These are phyloP conservation scores for Hirudo medicinalis DNA, from an alignment of 1,140 invertebrate species.

Conservation along the genomic window DNA sequence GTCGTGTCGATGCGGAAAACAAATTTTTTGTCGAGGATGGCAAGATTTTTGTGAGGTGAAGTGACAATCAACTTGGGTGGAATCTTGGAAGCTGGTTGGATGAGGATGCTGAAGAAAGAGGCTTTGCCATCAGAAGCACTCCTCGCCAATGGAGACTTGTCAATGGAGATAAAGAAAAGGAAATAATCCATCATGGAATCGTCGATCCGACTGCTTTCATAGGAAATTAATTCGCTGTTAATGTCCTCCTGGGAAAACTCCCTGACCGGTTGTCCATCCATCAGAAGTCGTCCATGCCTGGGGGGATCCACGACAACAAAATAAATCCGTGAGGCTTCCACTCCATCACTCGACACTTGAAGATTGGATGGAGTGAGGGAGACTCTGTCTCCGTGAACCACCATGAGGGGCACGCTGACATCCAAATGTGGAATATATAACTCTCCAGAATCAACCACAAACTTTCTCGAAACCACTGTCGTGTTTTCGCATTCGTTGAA, in stretches of 20 bases:
- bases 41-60: neutral
- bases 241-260: conserved; percentile 36
- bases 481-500: no score
- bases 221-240: conserved; percentile 32
- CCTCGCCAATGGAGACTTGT: neutral
- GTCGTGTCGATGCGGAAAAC: conserved; percentile 34
- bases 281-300: conserved; percentile 36
- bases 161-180: conserved; percentile 33
- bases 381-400: conserved; percentile 38
- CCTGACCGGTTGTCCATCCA: conserved; percentile 26
- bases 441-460: conserved; percentile 24
- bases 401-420: conserved; percentile 31
- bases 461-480: no score
- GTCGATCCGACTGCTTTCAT: conserved; percentile 31
- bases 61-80: neutral
- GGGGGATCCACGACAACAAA: conserved; percentile 37
- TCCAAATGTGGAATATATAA: conserved; percentile 20
- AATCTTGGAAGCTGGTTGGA: conserved; percentile 20
- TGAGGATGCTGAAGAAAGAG: conserved; percentile 34
- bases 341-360: conserved; percentile 38
- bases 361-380: conserved; percentile 33
- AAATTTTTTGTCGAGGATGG: neutral
- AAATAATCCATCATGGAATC: conserved; percentile 35
- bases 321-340: conserved; percentile 35
- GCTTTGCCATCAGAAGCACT: conserved; percentile 25